Evolutionary conservation across 2,113 vertebrate genomes (phyloP), one percentile per base, ranked within the genome.

Genomic region (Poicephalus meyeri): DNA sequence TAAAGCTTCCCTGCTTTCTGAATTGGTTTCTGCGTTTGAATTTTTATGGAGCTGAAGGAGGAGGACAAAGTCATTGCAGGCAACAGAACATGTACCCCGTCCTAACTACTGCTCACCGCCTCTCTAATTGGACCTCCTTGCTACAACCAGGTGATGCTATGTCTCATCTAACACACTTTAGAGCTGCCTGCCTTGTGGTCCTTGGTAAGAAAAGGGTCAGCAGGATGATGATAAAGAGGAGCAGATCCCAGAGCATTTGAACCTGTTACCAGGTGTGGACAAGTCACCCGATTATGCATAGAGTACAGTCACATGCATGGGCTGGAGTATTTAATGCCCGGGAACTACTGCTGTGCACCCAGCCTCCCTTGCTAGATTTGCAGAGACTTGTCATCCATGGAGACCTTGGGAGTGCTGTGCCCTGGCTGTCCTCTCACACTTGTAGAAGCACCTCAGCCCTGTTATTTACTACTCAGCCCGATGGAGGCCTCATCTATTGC

Each of bases 1-100:
- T 91, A 68, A 58, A 94, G 64, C 33, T 73, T 77, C 35, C 44
- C 9, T 80, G 44, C 72, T 89, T 92, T 89, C 64, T 56, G 29
- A 12, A 47, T 53, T 78, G 33, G 8, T 78, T 18, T 84, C 41
- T 56, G 16, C 2, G 0, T 87, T 89, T 87, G 35, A 72, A 64
- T 86, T 64, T 58, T 80, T 68, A 69, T 0, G 3, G 41, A 81
- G 9, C 46, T 58, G 55, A 58, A 58, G 33, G 55, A 58, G 55
- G 33, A n/a, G 55, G 18, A 58, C 33, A n/a, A 58, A 21, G 31
- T 72, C 71, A 42, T 11, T 58, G 37, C 35, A 85, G 33, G 39
- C 70, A 76, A 41, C 25, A 68, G 35, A 77, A 39, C 61, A 35
- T 4, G 7, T 81, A 29, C 7, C 17, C 35, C 63, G 7, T 33